Evolutionary conservation across 2,113 vertebrate species (phyloP), one percentile per base, ranked within the genome.

Genomic region (Gnathonemus longibarbis): DNA sequence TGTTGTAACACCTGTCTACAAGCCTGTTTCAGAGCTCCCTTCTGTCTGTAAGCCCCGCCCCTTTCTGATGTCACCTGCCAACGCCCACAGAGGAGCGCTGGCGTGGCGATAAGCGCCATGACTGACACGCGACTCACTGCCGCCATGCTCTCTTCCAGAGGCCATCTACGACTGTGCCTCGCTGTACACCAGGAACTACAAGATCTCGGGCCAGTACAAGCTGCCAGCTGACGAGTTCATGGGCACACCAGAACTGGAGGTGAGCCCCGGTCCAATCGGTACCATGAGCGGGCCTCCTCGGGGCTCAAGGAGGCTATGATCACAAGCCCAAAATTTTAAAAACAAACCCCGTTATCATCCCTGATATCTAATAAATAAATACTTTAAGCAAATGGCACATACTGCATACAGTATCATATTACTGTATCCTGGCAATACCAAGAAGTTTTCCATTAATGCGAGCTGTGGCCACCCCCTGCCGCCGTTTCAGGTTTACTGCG

Each of bases 111-210:
- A 27, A 66, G 62, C 62, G 0, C 3, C 3, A 1, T 1, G 62
- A 70, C n/a, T 13, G 62, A 13, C 10, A 31, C 1, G 8, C n/a
- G 1, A 31, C 77, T n/a, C 83, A 42, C 39, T 42, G 39, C 39
- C 39, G 39, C 39, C 39, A 42, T 42, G 39, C 39, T 42, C 89
- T 94, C 77, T 90, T 89, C 46, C 88, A 99, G 98, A 99, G 91
- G 98, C 98, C 88, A 96, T 96, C 91, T 99, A 99, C 1, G 98
- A 99, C 94, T 99, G 98, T 84, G 97, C 97, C 0, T 98, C 98
- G 0, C 97, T 99, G 52, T 97, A 97, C 94, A 96, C 93, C 94
- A 98, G 95, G 95, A 99, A 96, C 94, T 99, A 99, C 94, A 95
- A 94, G 89, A 99, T 98, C 93, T 98, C 98, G 7, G 98, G 98